Base-by-base conservation (phyloP, 2,888 invertebrate species). In the Koerneria pararmatus region DNA sequence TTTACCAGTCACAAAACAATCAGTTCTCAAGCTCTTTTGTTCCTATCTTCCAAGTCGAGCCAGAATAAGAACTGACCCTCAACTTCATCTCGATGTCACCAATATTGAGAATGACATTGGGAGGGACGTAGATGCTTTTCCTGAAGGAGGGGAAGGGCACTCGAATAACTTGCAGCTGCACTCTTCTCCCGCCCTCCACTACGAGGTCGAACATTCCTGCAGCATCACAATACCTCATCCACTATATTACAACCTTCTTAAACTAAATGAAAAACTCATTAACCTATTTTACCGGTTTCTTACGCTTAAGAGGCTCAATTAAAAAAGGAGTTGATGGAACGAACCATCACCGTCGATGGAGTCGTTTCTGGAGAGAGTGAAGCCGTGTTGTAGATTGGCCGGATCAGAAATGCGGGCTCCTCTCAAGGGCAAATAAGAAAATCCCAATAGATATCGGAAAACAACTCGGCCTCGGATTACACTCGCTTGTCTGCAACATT, bases 401-500 rank as follows among this genome's bases (percentile, higher is more conserved):
- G 93, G 92, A 80, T 97, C 93, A 72, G 93, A 92, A 68, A 99
- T 95, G 77, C 95, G 89, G 84, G 98, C 95, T 84, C 97, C 97
- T 84, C 93, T 91, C 86, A 99, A 91, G 77, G 95, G 94, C 93
- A 87, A 94, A 93, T 11, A 41, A 1, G 69, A 91, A 90, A 71
- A 93, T 91, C 54, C 46, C 1, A 46, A 29, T 19, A 37, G 64
- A 64, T 54, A 34, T 34, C 64, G 54, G 72, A 72, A 75, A 78
- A 94, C 89, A 83, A 98, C 95, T 87, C 92, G 91, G 78, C 98
- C 98, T 84, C 97, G 89, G 89, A 98, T 93, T 85, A 98, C 95
- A 83, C 97, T 93, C 83, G 94, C 95, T 85, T 95, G 93, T 88
- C 97, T 98, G 89, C 87, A 87, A 87, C 80, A 79, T 80, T 84